Evolutionary conservation across 1,140 invertebrate genomes (phyloP).

Genomic region (Helicoverpa zea): DNA sequence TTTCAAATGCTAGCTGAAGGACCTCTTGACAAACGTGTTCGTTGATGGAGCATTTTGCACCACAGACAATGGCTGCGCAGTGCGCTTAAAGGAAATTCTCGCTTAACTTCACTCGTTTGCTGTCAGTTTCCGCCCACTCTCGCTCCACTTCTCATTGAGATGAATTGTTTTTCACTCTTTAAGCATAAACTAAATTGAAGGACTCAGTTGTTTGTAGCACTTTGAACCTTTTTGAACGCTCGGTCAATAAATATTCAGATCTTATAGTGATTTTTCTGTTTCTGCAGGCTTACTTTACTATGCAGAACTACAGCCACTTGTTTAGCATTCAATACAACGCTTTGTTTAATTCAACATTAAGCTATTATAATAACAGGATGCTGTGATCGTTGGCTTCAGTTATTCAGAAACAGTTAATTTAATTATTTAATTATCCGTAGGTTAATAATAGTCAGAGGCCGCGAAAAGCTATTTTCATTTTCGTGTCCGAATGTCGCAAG

Average conservation of each 20-base stretch:
- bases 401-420: neutral
- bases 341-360: neutral
- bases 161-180: constrained; percentile 41
- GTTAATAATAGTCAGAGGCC: neutral
- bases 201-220: constrained; percentile 25
- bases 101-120: constrained; percentile 47
- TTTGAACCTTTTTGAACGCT: neutral
- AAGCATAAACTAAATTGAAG: constrained; percentile 37
- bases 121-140: constrained; percentile 52
- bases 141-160: constrained; percentile 54
- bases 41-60: constrained; percentile 17
- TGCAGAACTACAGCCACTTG: neutral
- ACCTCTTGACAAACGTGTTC: constrained; percentile 33
- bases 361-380: neutral
- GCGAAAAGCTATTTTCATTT: constrained; percentile 14
- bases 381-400: neutral
- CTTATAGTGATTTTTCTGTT: neutral
- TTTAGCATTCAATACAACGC: neutral
- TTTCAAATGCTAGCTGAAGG: neutral
- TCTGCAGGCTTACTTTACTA: neutral
- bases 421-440: neutral
- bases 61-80: constrained; percentile 28
- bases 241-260: neutral
- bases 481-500: constrained; percentile 3
- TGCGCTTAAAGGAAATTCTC: constrained; percentile 33